Evolutionary conservation across 2,797 vertebrate species (phyloP), one percentile per base, ranked within the genome.

Genomic region (Mormyrus hasselquistii): DNA sequence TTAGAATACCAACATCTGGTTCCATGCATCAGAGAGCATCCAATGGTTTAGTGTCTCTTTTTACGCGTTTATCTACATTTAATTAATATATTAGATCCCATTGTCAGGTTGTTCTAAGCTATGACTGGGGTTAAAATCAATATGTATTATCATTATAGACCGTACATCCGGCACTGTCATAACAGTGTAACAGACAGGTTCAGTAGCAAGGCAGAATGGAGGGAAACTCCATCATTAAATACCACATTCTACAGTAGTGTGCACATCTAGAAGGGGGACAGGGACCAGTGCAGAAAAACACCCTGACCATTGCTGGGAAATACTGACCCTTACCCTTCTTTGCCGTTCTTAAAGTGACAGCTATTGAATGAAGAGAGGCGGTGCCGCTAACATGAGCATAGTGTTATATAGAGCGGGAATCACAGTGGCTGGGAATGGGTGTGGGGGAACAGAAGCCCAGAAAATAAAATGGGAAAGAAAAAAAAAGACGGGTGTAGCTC

Each of bases 161-260:
- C 9, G 38, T 79, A 44, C 38, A 88, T 86, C 62, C 12, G 49
- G 29, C 52, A 89, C 65, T 41, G 88, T 87, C 90, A 88, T 29
- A 87, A 90, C 52, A 89, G 88, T 88, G 86, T 57, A 88, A 91
- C 14, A 49, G 85, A 73, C 84, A 88, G 90, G 47, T 25, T 3
- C 59, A 79, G 84, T 88, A 49, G 88, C 52, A 76, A 90, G 88
- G 89, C 88, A 82, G 89, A 79, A 22, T 87, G 86, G 47, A 88
- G 52, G 38, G 59, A 41, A 25, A 59, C 84, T 86, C 65, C 88
- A 89, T 50, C 69, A 62, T 55, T 88, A 86, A 90, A 90, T 55
- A 89, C 82, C 44, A 62, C 73, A 89, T 69, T 88, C 16, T 50
- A 89, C 65, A 89, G 88, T 90, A 88, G 89, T 90, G 65, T 83